Base-by-base conservation (phyloP, 2,797 vertebrate genomes). In the Mormyrops boulengeri region DNA sequence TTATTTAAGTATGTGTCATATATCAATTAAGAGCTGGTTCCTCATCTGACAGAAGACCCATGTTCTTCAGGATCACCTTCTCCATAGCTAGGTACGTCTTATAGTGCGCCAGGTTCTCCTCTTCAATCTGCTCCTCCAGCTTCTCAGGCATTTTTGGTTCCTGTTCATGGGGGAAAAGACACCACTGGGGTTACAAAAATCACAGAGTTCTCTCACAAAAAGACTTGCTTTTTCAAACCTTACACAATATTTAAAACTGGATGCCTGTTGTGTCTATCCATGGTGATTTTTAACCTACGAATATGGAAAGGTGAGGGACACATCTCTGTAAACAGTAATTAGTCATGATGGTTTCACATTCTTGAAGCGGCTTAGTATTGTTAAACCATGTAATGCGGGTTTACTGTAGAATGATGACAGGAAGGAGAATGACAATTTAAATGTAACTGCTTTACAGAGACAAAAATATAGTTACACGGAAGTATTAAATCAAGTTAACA, bases 31-130 rank as follows among this genome's bases (percentile, higher is more conserved):
- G n/a, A 11, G 11, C 44, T 85, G 22, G 91, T 47, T 94, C 91
- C 17, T 91, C 0, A 30, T 17, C 57, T n/a, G 91, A 73, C 77
- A 69, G 8, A 9, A 96, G 73, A 41, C 94, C 95, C 62, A 95
- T 91, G 88, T 50, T 88, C 66, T 89, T 89, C 41, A 96, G 93
- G 77, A 92, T n/a, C 7, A 4, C 87, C 91, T 95, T 95, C 91
- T 97, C 95, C 89, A 96, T 62, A 0, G 88, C 88, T 87, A 95
- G 44, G 91, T 94, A 95, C 0, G 90, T 88, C 0, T 89, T 73
- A 5, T 95, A 96, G 55, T 94, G 93, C 84, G 92, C 90, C 89
- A 88, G 92, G 62, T 91, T 55, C 77, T 93, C 91, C 2, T 94
- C 92, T 0, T 96, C 92, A 0, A 89, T 86, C 26, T 95, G 92